Evolutionary conservation across 2,797 vertebrate genomes (phyloP).

Genomic region (Neosilurus hyrtlii): DNA sequence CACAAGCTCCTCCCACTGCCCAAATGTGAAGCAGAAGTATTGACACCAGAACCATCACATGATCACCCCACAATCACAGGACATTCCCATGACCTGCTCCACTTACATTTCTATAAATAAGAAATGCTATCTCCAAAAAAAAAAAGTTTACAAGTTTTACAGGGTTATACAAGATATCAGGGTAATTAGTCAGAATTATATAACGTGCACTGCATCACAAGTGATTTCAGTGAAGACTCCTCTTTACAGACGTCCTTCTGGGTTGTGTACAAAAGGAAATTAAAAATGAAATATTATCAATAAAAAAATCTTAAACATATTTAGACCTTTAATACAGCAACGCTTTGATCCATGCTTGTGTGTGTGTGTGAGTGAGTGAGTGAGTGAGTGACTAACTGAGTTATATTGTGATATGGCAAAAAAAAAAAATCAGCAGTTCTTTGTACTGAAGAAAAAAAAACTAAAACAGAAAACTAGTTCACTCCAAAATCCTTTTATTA

Average conservation of each 20-base stretch:
- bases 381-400: too few relatives aligned
- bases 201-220: neutral
- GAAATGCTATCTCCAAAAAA: neutral
- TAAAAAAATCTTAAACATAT: slow-evolving; percentile 5
- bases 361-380: neutral
- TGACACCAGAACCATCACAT: neutral
- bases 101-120: neutral
- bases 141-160: neutral
- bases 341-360: neutral
- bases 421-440: too few relatives aligned
- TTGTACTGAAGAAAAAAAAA: too few relatives aligned
- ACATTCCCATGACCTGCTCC: neutral
- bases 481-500: too few relatives aligned
- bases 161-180: neutral
- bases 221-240: neutral
- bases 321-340: neutral
- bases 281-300: neutral
- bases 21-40: neutral
- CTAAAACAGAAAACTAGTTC: too few relatives aligned
- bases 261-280: neutral
- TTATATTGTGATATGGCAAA: too few relatives aligned
- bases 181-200: slow-evolving; percentile 6
- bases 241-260: neutral
- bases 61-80: neutral
- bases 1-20: neutral